phyloP scores from a whole-genome alignment of 2,113 vertebrate genomes.

The Sylvietta virens region DNA sequence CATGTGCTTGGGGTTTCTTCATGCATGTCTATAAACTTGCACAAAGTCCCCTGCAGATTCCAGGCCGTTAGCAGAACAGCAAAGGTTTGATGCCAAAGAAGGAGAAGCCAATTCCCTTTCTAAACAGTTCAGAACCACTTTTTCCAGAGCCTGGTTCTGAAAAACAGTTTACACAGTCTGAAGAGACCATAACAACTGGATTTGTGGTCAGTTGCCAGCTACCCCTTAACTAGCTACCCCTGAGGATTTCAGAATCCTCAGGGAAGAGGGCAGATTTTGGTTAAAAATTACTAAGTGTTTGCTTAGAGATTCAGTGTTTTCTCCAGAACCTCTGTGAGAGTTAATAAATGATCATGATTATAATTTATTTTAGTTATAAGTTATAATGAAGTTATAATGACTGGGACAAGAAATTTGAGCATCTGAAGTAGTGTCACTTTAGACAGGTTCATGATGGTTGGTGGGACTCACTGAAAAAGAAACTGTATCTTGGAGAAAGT shows the following conservation, averaged over 20 bases:
- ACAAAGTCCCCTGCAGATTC: neutral
- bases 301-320: neutral
- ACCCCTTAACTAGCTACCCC: neutral
- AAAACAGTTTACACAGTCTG: neutral
- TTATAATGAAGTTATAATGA: neutral
- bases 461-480: neutral
- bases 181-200: accelerated
- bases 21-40: neutral
- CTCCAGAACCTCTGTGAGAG: neutral
- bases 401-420: neutral
- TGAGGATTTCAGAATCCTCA: neutral
- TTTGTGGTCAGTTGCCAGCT: neutral
- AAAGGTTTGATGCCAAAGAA: neutral
- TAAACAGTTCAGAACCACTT: neutral
- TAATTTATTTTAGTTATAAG: neutral
- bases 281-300: neutral
- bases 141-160: neutral
- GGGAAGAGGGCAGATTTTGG: neutral
- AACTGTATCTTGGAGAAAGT: neutral
- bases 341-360: neutral
- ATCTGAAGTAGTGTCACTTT: neutral
- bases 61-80: neutral
- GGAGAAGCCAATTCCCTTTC: neutral
- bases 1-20: neutral
- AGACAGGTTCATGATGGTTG: neutral